These are phyloP conservation scores for Chrysolina americana DNA, from an alignment of 2,888 invertebrate species.

Conservation along the genomic window DNA sequence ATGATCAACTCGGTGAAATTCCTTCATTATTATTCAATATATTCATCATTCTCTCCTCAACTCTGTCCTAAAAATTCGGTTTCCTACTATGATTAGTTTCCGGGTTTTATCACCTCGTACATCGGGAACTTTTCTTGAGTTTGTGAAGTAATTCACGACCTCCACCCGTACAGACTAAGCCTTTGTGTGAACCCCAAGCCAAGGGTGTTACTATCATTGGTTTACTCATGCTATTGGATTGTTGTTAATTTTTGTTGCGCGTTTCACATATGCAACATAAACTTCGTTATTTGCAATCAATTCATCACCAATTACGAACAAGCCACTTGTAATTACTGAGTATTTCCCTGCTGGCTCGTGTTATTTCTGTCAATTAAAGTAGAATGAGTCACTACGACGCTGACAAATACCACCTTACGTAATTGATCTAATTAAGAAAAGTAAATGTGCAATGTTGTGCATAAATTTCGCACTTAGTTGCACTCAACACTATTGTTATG, in stretches of 20 bases:
- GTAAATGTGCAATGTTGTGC: conserved; percentile 43
- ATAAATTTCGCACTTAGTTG: conserved; percentile 39
- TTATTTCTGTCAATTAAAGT: conserved; percentile 38
- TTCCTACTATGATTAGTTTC: too few relatives aligned
- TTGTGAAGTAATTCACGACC: too few relatives aligned
- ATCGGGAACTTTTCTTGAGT: too few relatives aligned
- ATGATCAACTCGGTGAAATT: too few relatives aligned
- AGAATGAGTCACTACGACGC: conserved; percentile 40
- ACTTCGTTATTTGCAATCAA: conserved; percentile 13
- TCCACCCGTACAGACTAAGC: too few relatives aligned
- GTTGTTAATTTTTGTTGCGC: conserved; percentile 8
- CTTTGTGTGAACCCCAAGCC: too few relatives aligned
- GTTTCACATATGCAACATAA: conserved; percentile 7
- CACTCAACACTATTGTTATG: conserved; percentile 31
- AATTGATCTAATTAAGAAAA: conserved; percentile 46
- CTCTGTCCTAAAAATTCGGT: too few relatives aligned
- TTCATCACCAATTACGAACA: conserved; percentile 27
- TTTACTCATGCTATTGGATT: conserved; percentile 27
- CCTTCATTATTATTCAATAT: too few relatives aligned
- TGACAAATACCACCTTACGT: conserved; percentile 45
- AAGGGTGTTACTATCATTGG: too few relatives aligned
- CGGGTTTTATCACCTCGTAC: too few relatives aligned
- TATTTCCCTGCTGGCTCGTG: conserved; percentile 27
- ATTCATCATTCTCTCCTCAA: too few relatives aligned
- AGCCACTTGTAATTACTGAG: conserved; percentile 22